Base-by-base conservation (phyloP, 2,797 vertebrate species). In the Pangasius larnaudii region DNA sequence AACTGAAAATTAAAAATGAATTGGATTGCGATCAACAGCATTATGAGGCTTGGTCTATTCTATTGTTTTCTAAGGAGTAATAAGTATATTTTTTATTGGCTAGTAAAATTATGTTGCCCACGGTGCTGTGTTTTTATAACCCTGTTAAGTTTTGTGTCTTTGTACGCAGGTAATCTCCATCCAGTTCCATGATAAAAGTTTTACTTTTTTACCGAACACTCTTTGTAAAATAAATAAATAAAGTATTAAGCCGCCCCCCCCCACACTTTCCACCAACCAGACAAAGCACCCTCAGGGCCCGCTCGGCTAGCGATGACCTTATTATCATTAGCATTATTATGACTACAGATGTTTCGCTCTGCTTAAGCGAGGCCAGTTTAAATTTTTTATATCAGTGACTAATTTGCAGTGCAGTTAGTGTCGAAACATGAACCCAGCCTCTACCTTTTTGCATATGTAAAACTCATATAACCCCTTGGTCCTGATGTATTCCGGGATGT, bases 111-210 rank as follows among this genome's bases (percentile, higher is more conserved):
- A 88, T 88, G 87, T 61, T 51, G 36, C n/a, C 77, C 46, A 83
- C 36, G 39, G 61, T 86, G 42, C 65, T 88, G 30, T 82, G 7
- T 59, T 89, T 89, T 86, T 84, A 88, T 59, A 78, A 65, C 61
- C 33, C 75, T 74, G 18, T 22, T 83, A 49, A 61, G n/a, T 30
- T 61, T 56, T 87, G 39, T 56, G 63, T 80, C 58, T 84, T 88
- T 61, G 74, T 80, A 90, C 87, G 89, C 87, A 91, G 30, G 69
- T 30, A 82, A 90, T 92, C 84, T 79, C 89, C 80, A 91, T 85
- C 85, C 81, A 87, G 89, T 89, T 89, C 77, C 22, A 24, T 83
- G 91, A 92, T 93, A 91, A 91, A 91, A 92, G 89, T 53, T 87
- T 59, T 80, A 19, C 33, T 92, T 90, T 91, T 88, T 72, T 22